Evolutionary conservation across 2,888 invertebrate genomes (phyloP), one percentile per base, ranked within the genome.

Genomic region (Mesopsocus fuscifrons): DNA sequence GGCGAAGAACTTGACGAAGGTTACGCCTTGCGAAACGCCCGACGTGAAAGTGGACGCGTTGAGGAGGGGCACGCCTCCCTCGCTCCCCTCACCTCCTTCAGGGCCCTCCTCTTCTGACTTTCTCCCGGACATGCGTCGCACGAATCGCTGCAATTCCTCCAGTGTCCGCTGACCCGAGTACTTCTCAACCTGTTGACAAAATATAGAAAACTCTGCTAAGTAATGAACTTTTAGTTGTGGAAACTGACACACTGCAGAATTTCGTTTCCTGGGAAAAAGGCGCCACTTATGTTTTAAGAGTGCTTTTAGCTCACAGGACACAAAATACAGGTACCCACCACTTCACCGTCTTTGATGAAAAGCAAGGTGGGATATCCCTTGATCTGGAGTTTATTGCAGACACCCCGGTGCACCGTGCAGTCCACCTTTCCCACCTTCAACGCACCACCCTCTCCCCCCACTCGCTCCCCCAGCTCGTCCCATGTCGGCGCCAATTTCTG

Each of bases 271-370:
- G n/a, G n/a, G n/a, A n/a, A n/a, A n/a, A n/a, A n/a, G n/a, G n/a
- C n/a, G n/a, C n/a, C n/a, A n/a, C n/a, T n/a, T n/a, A n/a, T n/a
- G n/a, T n/a, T n/a, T n/a, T n/a, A n/a, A n/a, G n/a, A n/a, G n/a
- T n/a, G n/a, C n/a, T n/a, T n/a, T n/a, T n/a, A n/a, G n/a, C n/a
- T n/a, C n/a, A n/a, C n/a, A n/a, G n/a, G n/a, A n/a, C n/a, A n/a
- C n/a, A n/a, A n/a, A n/a, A n/a, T n/a, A n/a, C n/a, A n/a, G n/a
- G 8, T 34, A 59, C 62, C 63, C 57, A 77, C 78, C 64, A 80
- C 80, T 59, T 82, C 75, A 13, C 91, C 91, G 61, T 87, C 77
- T 55, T 78, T 77, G 50, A 91, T 78, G 85, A 87, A 89, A 34
- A 88, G 59, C 3, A 92, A 60, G 2, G 84, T 82, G 0, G 92